Conservation (phyloP, 2,888 invertebrate species). For the Molorchus minor region DNA sequence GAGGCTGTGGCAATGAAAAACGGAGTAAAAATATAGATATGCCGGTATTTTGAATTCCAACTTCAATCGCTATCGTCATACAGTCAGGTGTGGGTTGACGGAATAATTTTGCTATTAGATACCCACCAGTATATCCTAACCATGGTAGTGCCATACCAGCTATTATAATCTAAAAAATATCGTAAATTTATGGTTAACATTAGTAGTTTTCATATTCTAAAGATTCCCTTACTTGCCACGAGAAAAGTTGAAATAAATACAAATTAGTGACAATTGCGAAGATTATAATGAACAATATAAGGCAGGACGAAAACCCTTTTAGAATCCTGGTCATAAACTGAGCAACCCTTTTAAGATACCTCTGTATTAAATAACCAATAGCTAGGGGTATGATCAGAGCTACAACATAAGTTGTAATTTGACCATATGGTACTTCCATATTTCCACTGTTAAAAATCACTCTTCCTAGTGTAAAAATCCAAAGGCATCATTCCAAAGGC, state of each 20-base stretch:
- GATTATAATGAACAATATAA: constrained; percentile 82
- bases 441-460: constrained; percentile 76
- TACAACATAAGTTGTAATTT: constrained; percentile 77
- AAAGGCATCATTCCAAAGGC: constrained; percentile 93
- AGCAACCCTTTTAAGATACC: constrained; percentile 72
- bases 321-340: constrained; percentile 78
- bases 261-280: constrained; percentile 88
- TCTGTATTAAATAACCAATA: constrained; percentile 75
- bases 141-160: constrained; percentile 84
- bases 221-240: constrained; percentile 75
- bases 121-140: constrained; percentile 79
- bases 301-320: constrained; percentile 81
- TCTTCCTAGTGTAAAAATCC: constrained; percentile 87
- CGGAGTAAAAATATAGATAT: constrained; percentile 87
- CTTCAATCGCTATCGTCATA: constrained; percentile 90
- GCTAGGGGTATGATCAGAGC: constrained; percentile 80
- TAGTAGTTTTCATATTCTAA: neutral
- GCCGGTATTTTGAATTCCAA: constrained; percentile 92
- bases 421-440: constrained; percentile 79
- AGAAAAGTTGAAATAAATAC: constrained; percentile 87
- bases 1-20: constrained; percentile 82
- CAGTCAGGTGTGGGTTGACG: constrained; percentile 73
- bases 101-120: constrained; percentile 67
- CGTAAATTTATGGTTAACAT: neutral
- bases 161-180: constrained; percentile 71